A percentile compares a stretch with the other conserved stretches of the same genome.
These are phyloP conservation scores for Chamaea fasciata DNA, from an alignment of 2,113 vertebrate genomes.

Conservation along the genomic window DNA sequence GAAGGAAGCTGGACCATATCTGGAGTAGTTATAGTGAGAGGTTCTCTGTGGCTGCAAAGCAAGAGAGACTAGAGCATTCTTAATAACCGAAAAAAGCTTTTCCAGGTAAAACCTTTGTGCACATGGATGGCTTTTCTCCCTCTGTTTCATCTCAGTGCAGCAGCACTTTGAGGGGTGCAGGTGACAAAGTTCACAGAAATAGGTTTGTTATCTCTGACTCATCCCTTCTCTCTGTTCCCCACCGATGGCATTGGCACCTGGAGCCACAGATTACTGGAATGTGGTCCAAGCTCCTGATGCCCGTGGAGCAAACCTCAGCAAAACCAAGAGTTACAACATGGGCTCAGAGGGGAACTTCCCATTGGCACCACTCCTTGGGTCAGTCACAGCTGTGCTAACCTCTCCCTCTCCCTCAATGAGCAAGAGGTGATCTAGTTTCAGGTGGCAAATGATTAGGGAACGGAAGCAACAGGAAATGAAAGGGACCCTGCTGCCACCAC, in stretches of 20 bases:
- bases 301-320: not conserved
- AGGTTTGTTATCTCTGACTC: not conserved
- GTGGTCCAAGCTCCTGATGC: not conserved
- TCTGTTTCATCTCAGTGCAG: not conserved
- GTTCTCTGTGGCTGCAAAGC: slow-evolving; percentile 1
- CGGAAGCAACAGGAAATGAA: slow-evolving; percentile 31
- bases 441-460: not conserved
- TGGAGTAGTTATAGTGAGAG: slow-evolving; percentile 33
- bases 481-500: not conserved
- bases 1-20: slow-evolving; percentile 52
- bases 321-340: not conserved
- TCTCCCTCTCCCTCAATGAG: not conserved
- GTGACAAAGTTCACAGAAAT: not conserved
- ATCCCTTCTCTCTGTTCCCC: not conserved
- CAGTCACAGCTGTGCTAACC: not conserved
- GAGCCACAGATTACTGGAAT: not conserved
- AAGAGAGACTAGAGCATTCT: not conserved
- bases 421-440: not conserved
- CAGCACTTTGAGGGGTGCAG: not conserved
- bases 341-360: not conserved
- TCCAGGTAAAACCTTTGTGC: not conserved
- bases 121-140: not conserved
- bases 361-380: not conserved
- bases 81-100: not conserved
- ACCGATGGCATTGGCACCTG: rapidly evolving